Percentiles rank a stretch among this genome's conserved stretches.
Evolutionary conservation across 1,140 invertebrate species (phyloP).

Genomic region (Macrotrachela quadricornifera): DNA sequence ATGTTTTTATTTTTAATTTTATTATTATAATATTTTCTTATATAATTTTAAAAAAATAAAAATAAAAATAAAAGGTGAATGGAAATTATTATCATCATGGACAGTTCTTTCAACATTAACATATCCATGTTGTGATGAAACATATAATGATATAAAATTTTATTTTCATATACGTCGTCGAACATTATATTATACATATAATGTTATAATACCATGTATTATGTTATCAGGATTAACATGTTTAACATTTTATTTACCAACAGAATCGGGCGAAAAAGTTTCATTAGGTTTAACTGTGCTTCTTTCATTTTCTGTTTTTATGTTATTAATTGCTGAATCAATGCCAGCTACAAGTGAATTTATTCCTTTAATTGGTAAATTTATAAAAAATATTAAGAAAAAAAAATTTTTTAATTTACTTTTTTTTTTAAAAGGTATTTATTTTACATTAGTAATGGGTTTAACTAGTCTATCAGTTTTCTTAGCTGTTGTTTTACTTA

Average conservation of each 20-base stretch:
- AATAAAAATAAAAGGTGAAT: conserved; percentile 28
- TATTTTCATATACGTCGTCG: conserved; percentile 67
- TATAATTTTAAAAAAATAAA: too few species aligned
- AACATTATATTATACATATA: conserved; percentile 44
- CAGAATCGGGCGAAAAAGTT: conserved; percentile 26
- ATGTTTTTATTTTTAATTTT: conserved; percentile 16
- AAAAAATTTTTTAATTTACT: too few species aligned
- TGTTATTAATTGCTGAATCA: conserved; percentile 25
- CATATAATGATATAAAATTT: conserved; percentile 36
- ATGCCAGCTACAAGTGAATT: conserved; percentile 28
- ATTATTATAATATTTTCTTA: too few species aligned
- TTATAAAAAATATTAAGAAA: too few species aligned
- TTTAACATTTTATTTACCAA: conserved; percentile 22
- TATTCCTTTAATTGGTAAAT: conserved; percentile 15
- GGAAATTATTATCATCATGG: conserved; percentile 29
- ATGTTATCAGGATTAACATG: conserved; percentile 24
- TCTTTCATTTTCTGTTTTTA: conserved; percentile 27
- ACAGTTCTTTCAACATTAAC: conserved; percentile 12
- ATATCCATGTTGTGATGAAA: conserved; percentile 33
- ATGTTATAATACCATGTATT: conserved; percentile 27
- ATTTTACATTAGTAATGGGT: background rate
- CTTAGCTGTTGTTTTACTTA: background rate
- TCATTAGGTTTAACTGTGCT: conserved; percentile 25
- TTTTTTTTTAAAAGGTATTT: background rate
- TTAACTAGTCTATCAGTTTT: background rate